phyloP scores from a whole-genome alignment of 2,113 vertebrate species.

The Tretioscincus oriximinensis region DNA sequence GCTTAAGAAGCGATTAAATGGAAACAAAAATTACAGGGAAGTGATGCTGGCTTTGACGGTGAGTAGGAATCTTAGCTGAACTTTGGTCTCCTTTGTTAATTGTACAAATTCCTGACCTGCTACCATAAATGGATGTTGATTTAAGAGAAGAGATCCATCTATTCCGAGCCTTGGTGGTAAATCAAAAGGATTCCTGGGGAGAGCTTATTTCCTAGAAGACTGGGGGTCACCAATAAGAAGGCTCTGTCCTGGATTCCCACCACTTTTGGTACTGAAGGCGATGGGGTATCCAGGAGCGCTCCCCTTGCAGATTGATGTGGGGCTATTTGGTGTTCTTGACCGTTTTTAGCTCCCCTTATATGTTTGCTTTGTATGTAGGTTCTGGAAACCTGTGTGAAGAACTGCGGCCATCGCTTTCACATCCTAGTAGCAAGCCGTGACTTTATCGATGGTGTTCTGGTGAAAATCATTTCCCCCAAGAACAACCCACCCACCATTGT shows the following conservation, averaged over 20 bases:
- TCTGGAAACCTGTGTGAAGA: slow-evolving; percentile 97
- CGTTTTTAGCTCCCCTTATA: background rate
- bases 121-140: background rate
- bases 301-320: too few species aligned
- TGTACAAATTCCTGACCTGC: background rate
- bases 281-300: too few species aligned
- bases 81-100: too few species aligned
- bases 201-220: background rate
- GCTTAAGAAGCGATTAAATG: slow-evolving; percentile 93
- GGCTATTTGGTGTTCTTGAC: background rate
- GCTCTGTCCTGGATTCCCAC: background rate
- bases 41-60: slow-evolving; percentile 97
- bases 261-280: too few species aligned
- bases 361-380: slow-evolving; percentile 73
- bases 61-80: slow-evolving; percentile 59
- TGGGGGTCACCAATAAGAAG: background rate
- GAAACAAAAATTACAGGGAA: slow-evolving; percentile 95
- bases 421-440: slow-evolving; percentile 91
- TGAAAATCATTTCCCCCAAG: slow-evolving; percentile 96
- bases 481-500: slow-evolving; percentile 96
- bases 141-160: background rate
- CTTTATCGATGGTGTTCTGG: slow-evolving; percentile 94
- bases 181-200: background rate
- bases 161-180: background rate
- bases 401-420: slow-evolving; percentile 98